Percentiles rank a stretch among this genome's conserved stretches.
Evolutionary conservation across 1,140 invertebrate species (phyloP).

Genomic region (Drosophila serrata): DNA sequence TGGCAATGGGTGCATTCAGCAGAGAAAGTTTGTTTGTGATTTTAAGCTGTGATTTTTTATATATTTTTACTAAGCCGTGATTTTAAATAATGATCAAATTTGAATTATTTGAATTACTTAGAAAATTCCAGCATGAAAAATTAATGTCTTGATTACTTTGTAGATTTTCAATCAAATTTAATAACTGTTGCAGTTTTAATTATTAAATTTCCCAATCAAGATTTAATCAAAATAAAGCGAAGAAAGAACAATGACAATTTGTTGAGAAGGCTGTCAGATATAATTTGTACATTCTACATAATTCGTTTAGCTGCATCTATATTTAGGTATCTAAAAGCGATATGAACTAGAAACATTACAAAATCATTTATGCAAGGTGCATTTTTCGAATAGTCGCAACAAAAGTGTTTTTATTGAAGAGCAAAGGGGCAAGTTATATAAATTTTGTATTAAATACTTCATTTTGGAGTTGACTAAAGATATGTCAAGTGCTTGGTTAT

Average conservation of each 20-base stretch:
- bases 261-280: slow-evolving; percentile 38
- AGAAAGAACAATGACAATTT: slow-evolving; percentile 39
- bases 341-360: slow-evolving; percentile 25
- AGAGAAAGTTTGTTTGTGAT: not conserved
- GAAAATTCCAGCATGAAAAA: too few species aligned
- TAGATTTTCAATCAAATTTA: too few species aligned
- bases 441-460: not conserved
- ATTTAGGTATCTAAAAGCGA: slow-evolving; percentile 42
- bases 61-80: too few species aligned
- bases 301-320: slow-evolving; percentile 43
- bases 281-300: slow-evolving; percentile 37
- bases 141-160: not conserved
- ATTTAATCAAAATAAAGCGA: slow-evolving; percentile 27
- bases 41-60: slow-evolving; percentile 1
- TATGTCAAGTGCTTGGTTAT: not conserved
- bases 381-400: slow-evolving; percentile 4
- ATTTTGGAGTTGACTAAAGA: not conserved
- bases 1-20: slow-evolving; percentile 21
- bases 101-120: too few species aligned
- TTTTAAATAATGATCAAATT: too few species aligned
- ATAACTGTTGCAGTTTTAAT: not conserved
- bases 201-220: slow-evolving; percentile 23
- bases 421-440: slow-evolving; percentile 7
- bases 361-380: slow-evolving; percentile 22
- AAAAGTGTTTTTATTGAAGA: slow-evolving; percentile 5